Evolutionary conservation across 2,113 vertebrate genomes (phyloP).

Genomic region (Martes martes): DNA sequence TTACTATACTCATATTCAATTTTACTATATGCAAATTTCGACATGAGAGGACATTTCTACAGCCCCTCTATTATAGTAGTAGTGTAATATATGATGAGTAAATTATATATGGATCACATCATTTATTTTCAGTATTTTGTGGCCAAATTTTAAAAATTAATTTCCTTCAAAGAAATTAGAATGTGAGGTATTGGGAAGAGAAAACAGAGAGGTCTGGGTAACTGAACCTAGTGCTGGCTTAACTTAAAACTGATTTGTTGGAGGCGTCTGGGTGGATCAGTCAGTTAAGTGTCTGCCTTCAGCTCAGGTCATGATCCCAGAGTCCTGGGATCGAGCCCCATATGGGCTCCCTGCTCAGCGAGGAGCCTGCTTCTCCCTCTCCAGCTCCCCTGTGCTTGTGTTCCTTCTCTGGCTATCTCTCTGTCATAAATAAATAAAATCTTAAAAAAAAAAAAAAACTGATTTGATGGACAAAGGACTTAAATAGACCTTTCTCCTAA

Average conservation of each 20-base stretch:
- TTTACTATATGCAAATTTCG: not conserved
- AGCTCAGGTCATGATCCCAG: too few species aligned
- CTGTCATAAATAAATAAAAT: too few species aligned
- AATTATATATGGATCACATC: not conserved
- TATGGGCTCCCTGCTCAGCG: too few species aligned
- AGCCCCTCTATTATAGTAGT: not conserved
- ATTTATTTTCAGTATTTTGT: not conserved
- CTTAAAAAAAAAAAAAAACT: not conserved
- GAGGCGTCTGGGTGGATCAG: too few species aligned
- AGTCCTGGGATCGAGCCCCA: too few species aligned
- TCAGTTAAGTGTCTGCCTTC: too few species aligned
- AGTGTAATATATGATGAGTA: not conserved
- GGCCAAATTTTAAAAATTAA: not conserved
- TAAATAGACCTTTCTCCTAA: not conserved
- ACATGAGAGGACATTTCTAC: not conserved
- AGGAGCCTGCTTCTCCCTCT: too few species aligned
- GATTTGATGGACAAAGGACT: not conserved
- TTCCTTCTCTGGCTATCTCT: too few species aligned
- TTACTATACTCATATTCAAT: too few species aligned
- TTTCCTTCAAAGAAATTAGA: not conserved
- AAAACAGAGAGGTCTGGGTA: not conserved
- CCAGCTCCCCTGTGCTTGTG: too few species aligned
- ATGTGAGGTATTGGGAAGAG: not conserved
- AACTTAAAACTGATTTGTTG: not conserved
- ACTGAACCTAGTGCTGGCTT: not conserved